A percentile compares a stretch with the other conserved stretches of the same genome.
These are phyloP conservation scores for Hypolimnas misippus DNA, from an alignment of 2,888 invertebrate species.

Conservation along the genomic window DNA sequence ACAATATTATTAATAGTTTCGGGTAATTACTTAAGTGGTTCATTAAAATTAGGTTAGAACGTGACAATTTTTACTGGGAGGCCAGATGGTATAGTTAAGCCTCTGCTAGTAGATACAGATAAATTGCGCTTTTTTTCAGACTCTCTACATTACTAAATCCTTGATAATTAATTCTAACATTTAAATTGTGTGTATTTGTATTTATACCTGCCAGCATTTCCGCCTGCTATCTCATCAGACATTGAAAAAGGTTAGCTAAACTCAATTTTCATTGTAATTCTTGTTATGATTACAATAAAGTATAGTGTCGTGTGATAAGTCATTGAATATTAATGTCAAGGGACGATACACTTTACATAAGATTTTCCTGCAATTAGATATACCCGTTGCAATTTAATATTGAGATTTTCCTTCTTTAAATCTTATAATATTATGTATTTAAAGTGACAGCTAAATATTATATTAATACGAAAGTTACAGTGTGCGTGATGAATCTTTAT, in stretches of 20 bases:
- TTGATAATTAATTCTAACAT: neutral
- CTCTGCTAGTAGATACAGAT: too few relatives aligned
- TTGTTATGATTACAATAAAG: neutral
- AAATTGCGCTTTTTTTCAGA: too few relatives aligned
- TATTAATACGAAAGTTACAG: too few relatives aligned
- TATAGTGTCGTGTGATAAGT: neutral
- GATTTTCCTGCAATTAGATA: constrained; percentile 1
- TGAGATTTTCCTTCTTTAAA: neutral
- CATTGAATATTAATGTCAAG: constrained; percentile 9
- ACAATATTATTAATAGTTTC: too few relatives aligned
- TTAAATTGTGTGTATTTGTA: neutral
- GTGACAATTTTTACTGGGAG: too few relatives aligned
- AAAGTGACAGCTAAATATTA: neutral
- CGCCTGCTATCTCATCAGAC: constrained; percentile 6
- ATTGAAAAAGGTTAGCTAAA: neutral
- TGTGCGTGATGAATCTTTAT: too few relatives aligned
- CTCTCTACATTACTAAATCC: neutral
- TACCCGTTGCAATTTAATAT: neutral
- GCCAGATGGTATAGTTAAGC: too few relatives aligned
- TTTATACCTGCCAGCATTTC: neutral
- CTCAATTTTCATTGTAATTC: neutral
- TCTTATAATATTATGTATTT: neutral
- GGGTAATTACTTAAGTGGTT: too few relatives aligned
- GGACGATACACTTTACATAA: neutral
- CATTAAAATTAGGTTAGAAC: too few relatives aligned